Evolutionary conservation across 2,797 vertebrate species (phyloP).

Genomic region (Pampus argenteus): DNA sequence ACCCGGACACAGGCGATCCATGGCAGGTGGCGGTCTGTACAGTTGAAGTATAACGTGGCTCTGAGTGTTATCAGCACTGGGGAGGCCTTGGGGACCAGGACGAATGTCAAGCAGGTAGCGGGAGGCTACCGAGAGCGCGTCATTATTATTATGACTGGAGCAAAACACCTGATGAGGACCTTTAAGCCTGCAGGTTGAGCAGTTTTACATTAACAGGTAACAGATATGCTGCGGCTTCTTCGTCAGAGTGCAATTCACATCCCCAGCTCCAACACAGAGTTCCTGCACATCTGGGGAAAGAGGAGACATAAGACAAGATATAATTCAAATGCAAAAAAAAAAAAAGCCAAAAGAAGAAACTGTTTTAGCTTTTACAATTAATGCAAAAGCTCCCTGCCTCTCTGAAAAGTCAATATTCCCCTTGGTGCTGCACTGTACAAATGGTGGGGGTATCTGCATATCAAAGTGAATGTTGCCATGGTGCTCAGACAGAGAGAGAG

Average conservation of each 20-base stretch:
- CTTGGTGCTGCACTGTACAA: constrained; percentile 59
- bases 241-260: constrained; percentile 35
- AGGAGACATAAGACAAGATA: constrained; percentile 40
- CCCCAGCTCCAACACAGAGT: not conserved
- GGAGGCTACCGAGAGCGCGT: constrained; percentile 33
- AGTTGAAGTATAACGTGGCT: constrained; percentile 4
- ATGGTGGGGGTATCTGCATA: constrained; percentile 78
- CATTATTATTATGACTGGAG: constrained; percentile 43
- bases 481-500: constrained; percentile 49
- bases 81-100: not conserved
- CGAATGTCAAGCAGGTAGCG: constrained; percentile 10
- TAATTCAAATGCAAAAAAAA: constrained; percentile 49
- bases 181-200: constrained; percentile 26
- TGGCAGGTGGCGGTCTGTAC: constrained; percentile 49
- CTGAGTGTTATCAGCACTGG: not conserved
- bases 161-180: not conserved
- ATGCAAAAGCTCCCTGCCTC: constrained; percentile 60
- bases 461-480: constrained; percentile 81
- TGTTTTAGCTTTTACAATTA: constrained; percentile 65
- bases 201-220: constrained; percentile 44
- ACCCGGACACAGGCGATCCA: constrained; percentile 78
- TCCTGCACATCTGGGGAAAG: constrained; percentile 71
- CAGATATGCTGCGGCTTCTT: constrained; percentile 11
- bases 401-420: constrained; percentile 78
- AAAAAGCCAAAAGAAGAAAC: constrained; percentile 11